phyloP scores from a whole-genome alignment of 2,113 vertebrate genomes.

The Nycticebus coucang region DNA sequence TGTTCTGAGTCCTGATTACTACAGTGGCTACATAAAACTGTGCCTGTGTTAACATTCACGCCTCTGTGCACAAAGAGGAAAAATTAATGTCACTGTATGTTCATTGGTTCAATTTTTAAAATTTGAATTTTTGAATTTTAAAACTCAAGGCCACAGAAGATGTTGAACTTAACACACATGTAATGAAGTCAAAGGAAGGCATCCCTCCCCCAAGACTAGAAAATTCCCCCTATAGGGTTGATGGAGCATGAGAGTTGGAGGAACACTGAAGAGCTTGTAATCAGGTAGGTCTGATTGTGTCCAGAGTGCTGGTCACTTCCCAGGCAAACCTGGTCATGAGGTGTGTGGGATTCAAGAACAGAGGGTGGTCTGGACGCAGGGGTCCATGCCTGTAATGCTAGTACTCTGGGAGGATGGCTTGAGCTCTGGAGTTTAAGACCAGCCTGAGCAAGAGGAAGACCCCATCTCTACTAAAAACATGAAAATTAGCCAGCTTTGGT shows the following conservation, averaged over 20 bases:
- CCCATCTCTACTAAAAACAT: no score
- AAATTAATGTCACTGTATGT: background rate
- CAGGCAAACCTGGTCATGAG: background rate
- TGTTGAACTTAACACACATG: background rate
- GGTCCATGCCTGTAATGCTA: no score
- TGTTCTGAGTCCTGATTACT: background rate
- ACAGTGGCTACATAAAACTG: background rate
- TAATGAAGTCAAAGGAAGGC: background rate
- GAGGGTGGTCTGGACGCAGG: rapidly evolving
- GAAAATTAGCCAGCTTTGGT: no score
- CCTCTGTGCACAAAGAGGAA: background rate
- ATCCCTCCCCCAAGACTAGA: background rate
- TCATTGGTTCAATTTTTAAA: background rate
- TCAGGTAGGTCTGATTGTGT: background rate
- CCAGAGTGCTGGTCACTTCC: background rate
- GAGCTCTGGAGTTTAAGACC: no score
- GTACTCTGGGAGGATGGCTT: no score
- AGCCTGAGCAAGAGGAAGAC: no score
- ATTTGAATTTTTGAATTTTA: background rate
- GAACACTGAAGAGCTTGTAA: background rate
- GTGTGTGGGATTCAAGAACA: background rate
- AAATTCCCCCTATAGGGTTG: background rate
- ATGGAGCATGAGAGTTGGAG: background rate
- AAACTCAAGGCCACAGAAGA: background rate
- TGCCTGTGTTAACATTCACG: background rate